These are phyloP conservation scores for Drosophila rubida DNA, from an alignment of 2,888 invertebrate species.

Conservation along the genomic window DNA sequence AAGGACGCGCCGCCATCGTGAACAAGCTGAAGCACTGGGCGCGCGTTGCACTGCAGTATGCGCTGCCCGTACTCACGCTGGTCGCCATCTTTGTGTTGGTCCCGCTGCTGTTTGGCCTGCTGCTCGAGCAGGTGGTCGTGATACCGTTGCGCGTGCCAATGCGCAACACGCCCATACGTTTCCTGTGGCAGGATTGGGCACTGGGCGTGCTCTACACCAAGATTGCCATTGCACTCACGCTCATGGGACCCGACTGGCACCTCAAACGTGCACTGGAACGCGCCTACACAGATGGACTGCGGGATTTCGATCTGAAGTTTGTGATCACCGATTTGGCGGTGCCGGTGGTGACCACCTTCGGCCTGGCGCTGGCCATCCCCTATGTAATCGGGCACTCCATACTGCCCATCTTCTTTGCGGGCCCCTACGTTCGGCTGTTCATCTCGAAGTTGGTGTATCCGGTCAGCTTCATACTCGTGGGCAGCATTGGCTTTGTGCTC, in stretches of 20 bases:
- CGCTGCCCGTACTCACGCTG: slow-evolving; percentile 89
- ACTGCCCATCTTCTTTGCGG: slow-evolving; percentile 88
- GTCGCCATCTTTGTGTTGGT: slow-evolving; percentile 94
- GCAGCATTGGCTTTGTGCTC: slow-evolving; percentile 89
- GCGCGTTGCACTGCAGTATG: slow-evolving; percentile 90
- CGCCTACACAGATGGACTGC: slow-evolving; percentile 96
- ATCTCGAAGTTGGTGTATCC: slow-evolving; percentile 96
- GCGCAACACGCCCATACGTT: slow-evolving; percentile 95
- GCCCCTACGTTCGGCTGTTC: slow-evolving; percentile 89
- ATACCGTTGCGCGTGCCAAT: slow-evolving; percentile 96
- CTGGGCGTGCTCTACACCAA: slow-evolving; percentile 98
- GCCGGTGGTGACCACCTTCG: slow-evolving; percentile 95
- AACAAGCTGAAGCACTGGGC: slow-evolving; percentile 90
- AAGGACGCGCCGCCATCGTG: slow-evolving; percentile 92
- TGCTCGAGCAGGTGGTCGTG: slow-evolving; percentile 95
- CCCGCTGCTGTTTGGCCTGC: slow-evolving; percentile 95
- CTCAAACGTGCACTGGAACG: slow-evolving; percentile 96
- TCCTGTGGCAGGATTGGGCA: slow-evolving; percentile 98
- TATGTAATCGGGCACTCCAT: slow-evolving; percentile 94
- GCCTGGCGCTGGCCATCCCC: slow-evolving; percentile 96
- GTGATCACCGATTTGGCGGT: slow-evolving; percentile 94
- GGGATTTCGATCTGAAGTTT: slow-evolving; percentile 95
- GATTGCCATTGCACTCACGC: slow-evolving; percentile 97
- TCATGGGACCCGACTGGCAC: slow-evolving; percentile 99
- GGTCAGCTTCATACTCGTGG: slow-evolving; percentile 90